Conservation (phyloP, 2,888 invertebrate genomes). For the Drosophila tanythrix region DNA sequence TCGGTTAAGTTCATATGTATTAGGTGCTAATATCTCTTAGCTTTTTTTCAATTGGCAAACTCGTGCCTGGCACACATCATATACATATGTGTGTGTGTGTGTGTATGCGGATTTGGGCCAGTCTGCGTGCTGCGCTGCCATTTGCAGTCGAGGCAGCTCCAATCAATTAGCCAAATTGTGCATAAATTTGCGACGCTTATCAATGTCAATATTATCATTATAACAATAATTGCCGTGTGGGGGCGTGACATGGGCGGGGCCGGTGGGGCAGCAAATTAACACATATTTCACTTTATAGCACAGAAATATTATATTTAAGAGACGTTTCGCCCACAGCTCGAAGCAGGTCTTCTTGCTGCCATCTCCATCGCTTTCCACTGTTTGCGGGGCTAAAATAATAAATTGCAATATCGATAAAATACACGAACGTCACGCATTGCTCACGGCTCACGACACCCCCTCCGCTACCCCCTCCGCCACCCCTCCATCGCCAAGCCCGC, state of each 20-base stretch:
- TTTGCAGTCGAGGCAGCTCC: slow-evolving; percentile 56
- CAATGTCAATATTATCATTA: slow-evolving; percentile 79
- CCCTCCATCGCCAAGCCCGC: neutral
- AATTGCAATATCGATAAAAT: slow-evolving; percentile 81
- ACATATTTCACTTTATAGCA: slow-evolving; percentile 78
- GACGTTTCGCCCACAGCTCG: slow-evolving; percentile 33
- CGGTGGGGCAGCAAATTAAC: slow-evolving; percentile 63
- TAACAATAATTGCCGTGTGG: slow-evolving; percentile 61
- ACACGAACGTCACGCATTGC: slow-evolving; percentile 72
- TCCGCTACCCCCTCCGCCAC: neutral
- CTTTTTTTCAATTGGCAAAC: slow-evolving; percentile 1
- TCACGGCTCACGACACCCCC: slow-evolving; percentile 62
- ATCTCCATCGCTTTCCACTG: slow-evolving; percentile 15
- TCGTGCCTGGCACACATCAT: slow-evolving; percentile 11
- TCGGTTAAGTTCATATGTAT: neutral
- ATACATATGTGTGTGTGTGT: slow-evolving; percentile 1
- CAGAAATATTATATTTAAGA: slow-evolving; percentile 62
- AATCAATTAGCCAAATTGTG: slow-evolving; percentile 80
- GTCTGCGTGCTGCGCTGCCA: slow-evolving; percentile 53
- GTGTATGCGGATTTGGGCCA: slow-evolving; percentile 22
- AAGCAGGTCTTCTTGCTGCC: slow-evolving; percentile 22
- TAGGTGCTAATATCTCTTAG: neutral
- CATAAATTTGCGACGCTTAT: slow-evolving; percentile 79
- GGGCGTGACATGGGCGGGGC: slow-evolving; percentile 34
- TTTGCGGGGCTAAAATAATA: slow-evolving; percentile 68